Evolutionary conservation across 2,113 vertebrate genomes (phyloP).

Genomic region (Nothocercus julius): DNA sequence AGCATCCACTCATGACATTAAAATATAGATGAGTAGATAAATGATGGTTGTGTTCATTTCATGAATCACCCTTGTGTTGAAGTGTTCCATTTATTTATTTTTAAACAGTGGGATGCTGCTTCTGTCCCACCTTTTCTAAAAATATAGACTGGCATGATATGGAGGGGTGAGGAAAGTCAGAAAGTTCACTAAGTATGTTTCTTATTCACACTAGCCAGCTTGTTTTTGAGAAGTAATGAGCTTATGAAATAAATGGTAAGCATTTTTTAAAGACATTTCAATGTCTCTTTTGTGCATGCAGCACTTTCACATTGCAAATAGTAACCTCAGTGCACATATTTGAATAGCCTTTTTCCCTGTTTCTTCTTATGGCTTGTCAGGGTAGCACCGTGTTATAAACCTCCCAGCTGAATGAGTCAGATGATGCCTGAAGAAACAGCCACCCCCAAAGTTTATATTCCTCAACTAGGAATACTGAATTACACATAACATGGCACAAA

Average conservation of each 20-base stretch:
- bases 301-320: not conserved
- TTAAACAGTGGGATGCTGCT: not conserved
- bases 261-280: not conserved
- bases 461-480: not conserved
- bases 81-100: not conserved
- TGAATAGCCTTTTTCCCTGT: not conserved
- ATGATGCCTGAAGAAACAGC: not conserved
- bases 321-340: not conserved
- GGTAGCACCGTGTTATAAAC: not conserved
- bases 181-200: not conserved
- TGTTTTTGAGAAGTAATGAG: not conserved
- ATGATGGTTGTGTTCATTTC: not conserved
- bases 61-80: constrained; percentile 1
- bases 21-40: constrained; percentile 46
- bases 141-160: not conserved
- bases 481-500: not conserved
- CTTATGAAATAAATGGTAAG: not conserved
- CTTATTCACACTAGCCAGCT: not conserved
- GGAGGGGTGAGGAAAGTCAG: not conserved
- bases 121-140: not conserved
- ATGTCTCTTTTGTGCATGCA: not conserved
- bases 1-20: not conserved
- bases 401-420: not conserved
- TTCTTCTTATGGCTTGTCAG: not conserved
- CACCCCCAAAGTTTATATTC: not conserved